Conservation (phyloP, 92 coral and sea anemone species). For the Virgularia gustaviana region DNA sequence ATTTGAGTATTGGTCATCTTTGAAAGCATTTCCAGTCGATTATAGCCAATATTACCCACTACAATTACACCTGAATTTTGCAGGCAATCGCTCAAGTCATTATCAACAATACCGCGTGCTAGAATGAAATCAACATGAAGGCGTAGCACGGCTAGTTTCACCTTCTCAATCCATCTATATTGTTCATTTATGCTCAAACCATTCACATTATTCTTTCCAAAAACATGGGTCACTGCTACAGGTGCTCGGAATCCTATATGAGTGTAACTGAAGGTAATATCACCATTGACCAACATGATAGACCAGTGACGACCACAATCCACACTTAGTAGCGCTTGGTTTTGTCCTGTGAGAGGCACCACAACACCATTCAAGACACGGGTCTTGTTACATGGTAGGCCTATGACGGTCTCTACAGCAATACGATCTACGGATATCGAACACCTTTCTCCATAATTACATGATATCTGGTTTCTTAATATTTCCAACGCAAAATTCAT, state of each 20-base stretch:
- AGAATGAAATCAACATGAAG: slow-evolving; percentile 58
- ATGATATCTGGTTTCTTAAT: slow-evolving; percentile 46
- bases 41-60: slow-evolving; percentile 50
- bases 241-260: slow-evolving; percentile 71
- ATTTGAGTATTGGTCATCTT: slow-evolving; percentile 53
- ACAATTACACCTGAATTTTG: slow-evolving; percentile 51
- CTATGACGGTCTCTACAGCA: slow-evolving; percentile 63
- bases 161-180: slow-evolving; percentile 56
- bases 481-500: slow-evolving; percentile 72
- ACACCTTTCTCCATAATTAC: slow-evolving; percentile 28
- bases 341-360: slow-evolving; percentile 42
- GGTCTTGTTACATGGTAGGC: slow-evolving; percentile 63
- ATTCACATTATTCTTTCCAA: slow-evolving; percentile 28
- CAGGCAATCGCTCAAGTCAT: slow-evolving; percentile 59
- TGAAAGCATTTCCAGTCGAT: slow-evolving; percentile 64
- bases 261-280: slow-evolving; percentile 63
- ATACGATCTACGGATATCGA: slow-evolving; percentile 53
- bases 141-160: slow-evolving; percentile 28
- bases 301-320: background rate
- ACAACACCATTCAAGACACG: slow-evolving; percentile 64
- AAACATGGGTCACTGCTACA: slow-evolving; percentile 41
- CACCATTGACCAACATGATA: slow-evolving; percentile 71
- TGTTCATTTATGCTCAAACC: slow-evolving; percentile 14
- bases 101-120: slow-evolving; percentile 64
- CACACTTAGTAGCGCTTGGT: background rate